phyloP scores from a whole-genome alignment of 2,113 vertebrate species.

The Tychaedon coryphoeus region DNA sequence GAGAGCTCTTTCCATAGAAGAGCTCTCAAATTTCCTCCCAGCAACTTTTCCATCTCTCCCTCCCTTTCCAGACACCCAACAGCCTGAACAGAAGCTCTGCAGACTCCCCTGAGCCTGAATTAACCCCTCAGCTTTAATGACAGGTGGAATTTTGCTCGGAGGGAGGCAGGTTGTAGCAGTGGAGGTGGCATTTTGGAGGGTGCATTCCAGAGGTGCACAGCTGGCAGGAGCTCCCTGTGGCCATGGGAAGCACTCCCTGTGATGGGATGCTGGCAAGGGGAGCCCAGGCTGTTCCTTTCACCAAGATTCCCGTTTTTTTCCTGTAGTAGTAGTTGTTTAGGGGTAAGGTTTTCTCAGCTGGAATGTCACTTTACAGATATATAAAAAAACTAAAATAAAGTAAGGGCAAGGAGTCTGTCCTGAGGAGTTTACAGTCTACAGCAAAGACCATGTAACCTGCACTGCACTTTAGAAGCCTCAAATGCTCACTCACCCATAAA shows the following conservation, averaged over 20 bases:
- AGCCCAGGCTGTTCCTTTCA: not conserved
- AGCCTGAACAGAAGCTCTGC: not conserved
- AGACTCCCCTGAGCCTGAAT: not conserved
- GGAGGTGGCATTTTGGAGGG: not conserved
- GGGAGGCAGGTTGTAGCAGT: not conserved
- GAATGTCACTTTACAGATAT: not conserved
- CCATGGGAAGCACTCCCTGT: not conserved
- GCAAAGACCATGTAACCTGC: slow-evolving; percentile 59
- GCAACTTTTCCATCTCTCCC: not conserved
- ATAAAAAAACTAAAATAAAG: not conserved
- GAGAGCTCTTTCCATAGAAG: not conserved
- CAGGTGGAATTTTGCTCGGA: not conserved
- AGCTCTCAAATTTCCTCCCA: not conserved
- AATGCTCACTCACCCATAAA: not conserved
- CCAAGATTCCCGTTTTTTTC: not conserved
- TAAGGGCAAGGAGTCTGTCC: not conserved
- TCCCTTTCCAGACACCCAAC: not conserved
- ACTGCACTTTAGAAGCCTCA: slow-evolving; percentile 68
- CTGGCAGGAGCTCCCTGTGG: not conserved
- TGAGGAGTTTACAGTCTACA: slow-evolving; percentile 41
- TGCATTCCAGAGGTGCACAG: not conserved
- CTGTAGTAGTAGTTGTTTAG: not conserved
- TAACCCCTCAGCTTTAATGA: not conserved
- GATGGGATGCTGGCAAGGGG: not conserved
- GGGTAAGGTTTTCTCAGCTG: not conserved